Conservation (phyloP, 2,797 vertebrate genomes). For the Mycteria americana region DNA sequence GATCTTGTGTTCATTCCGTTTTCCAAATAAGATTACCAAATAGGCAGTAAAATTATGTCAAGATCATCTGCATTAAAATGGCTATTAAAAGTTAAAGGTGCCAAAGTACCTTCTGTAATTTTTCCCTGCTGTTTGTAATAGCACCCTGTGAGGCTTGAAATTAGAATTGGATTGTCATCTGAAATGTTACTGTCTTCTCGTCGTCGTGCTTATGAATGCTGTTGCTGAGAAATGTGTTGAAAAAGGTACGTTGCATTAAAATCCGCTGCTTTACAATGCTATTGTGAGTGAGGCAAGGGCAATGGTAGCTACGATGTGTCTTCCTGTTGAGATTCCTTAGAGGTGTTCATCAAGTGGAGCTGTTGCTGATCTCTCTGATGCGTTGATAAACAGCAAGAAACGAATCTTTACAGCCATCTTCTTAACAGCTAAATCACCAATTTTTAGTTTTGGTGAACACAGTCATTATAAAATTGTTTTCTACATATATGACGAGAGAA, state of each 20-base stretch:
- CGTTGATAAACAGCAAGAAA: neutral
- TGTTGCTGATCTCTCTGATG: neutral
- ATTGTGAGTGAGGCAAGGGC: neutral
- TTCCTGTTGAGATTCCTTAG: neutral
- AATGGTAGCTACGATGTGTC: neutral
- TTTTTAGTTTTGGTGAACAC: neutral
- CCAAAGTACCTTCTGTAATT: slow-evolving; percentile 28
- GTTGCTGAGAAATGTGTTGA: neutral
- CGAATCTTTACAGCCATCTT: neutral
- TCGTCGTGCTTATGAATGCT: neutral
- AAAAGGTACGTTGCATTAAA: neutral
- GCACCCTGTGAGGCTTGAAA: slow-evolving; percentile 64
- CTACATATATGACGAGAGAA: accelerated
- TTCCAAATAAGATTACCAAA: slow-evolving; percentile 49
- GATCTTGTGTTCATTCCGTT: neutral
- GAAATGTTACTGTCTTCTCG: neutral
- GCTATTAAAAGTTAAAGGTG: slow-evolving; percentile 59
- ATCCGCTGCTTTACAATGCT: neutral
- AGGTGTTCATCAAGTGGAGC: neutral
- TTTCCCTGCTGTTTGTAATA: slow-evolving; percentile 53
- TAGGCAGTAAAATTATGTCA: slow-evolving; percentile 47
- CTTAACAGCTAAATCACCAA: neutral
- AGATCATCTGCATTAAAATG: slow-evolving; percentile 55
- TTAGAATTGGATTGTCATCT: slow-evolving; percentile 52
- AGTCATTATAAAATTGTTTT: neutral